phyloP scores from a whole-genome alignment of 2,888 invertebrate species.

The Timema podura region DNA sequence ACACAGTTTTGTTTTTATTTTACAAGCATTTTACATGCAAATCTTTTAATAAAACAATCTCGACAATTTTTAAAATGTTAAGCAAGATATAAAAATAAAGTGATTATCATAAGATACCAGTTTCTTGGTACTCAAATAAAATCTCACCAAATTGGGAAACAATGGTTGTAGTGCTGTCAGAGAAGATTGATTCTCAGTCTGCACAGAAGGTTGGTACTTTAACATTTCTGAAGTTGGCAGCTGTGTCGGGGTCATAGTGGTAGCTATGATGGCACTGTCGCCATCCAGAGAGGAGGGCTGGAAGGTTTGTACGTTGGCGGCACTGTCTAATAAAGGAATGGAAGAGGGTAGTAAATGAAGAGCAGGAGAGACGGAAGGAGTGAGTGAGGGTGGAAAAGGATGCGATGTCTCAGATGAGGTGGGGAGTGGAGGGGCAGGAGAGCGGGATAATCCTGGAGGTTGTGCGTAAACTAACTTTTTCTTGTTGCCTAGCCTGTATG shows the following conservation, averaged over 20 bases:
- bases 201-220: constrained; percentile 23
- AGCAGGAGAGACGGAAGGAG: neutral
- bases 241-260: constrained; percentile 22
- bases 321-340: constrained; percentile 6
- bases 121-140: neutral
- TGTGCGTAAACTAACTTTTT: constrained; percentile 72
- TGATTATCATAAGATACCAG: too few relatives aligned
- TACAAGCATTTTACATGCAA: too few relatives aligned
- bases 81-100: too few relatives aligned
- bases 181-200: constrained; percentile 16
- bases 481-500: constrained; percentile 63
- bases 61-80: too few relatives aligned
- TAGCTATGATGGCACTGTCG: constrained; percentile 14
- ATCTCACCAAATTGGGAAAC: constrained; percentile 26
- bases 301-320: neutral
- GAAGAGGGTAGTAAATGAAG: neutral
- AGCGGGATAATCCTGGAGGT: constrained; percentile 60
- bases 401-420: too few relatives aligned
- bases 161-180: constrained; percentile 25
- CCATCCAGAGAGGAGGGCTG: constrained; percentile 13
- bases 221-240: constrained; percentile 15
- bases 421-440: constrained; percentile 21
- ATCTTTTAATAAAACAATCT: too few relatives aligned
- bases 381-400: too few relatives aligned
- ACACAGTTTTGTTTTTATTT: too few relatives aligned